Conservation (phyloP, 2,888 invertebrate genomes). For the Stictocephala bisonia region DNA sequence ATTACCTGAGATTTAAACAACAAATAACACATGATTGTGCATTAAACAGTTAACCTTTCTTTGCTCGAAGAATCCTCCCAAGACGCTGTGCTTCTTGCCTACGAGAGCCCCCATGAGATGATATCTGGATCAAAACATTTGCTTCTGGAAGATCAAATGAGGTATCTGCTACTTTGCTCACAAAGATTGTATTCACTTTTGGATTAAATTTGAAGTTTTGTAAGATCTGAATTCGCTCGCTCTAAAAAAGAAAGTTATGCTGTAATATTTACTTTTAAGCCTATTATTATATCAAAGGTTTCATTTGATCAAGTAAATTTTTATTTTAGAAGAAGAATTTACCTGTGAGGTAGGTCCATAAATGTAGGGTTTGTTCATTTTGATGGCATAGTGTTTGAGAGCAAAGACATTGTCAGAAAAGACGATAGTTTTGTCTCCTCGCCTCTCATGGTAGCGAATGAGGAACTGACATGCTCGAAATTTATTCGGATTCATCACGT, state of each 20-base stretch:
- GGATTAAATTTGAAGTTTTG: constrained; percentile 99
- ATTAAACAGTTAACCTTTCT: no score
- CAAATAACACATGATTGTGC: no score
- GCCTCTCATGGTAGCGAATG: constrained; percentile 90
- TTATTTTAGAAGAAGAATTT: no score
- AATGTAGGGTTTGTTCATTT: constrained; percentile 97
- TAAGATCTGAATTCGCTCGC: constrained; percentile 95
- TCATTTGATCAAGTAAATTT: no score
- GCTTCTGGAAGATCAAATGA: constrained; percentile 99
- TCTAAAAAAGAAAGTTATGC: constrained; percentile 9
- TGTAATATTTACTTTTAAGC: no score
- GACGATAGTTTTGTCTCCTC: constrained; percentile 99
- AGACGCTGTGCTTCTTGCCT: constrained; percentile 98
- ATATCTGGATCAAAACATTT: constrained; percentile 98
- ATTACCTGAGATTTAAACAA: no score
- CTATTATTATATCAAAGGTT: no score
- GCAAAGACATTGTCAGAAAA: constrained; percentile 99
- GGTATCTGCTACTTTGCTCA: constrained; percentile 99
- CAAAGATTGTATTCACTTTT: constrained; percentile 98
- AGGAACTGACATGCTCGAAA: constrained; percentile 97
- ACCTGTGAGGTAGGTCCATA: constrained; percentile 94
- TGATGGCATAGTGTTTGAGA: constrained; percentile 95
- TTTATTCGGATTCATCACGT: constrained; percentile 99
- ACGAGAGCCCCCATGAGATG: constrained; percentile 98
- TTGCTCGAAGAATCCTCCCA: constrained; percentile 95